Percentiles rank a stretch among this genome's conserved stretches.
Conservation (phyloP, 2,888 invertebrate genomes). For the Taenaris catops region DNA sequence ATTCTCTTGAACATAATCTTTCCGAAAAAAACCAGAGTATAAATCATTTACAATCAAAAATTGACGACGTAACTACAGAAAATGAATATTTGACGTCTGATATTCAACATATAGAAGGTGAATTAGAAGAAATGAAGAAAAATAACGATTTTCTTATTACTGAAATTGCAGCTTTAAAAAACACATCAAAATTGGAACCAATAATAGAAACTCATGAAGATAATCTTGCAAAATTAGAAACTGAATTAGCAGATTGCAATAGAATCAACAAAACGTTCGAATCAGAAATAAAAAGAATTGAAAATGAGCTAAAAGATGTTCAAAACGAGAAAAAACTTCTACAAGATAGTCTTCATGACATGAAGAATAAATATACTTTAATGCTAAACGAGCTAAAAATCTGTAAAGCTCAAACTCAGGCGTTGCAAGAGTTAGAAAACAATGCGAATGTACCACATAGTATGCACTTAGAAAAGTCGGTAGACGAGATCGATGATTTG, state of each 20-base stretch:
- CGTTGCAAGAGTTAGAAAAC: slow-evolving; percentile 70
- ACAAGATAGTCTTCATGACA: slow-evolving; percentile 70
- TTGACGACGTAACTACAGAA: slow-evolving; percentile 75
- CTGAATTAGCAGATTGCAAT: slow-evolving; percentile 82
- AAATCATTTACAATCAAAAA: slow-evolving; percentile 72
- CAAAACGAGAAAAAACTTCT: slow-evolving; percentile 60
- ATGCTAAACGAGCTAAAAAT: slow-evolving; percentile 63
- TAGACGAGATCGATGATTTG: slow-evolving; percentile 59
- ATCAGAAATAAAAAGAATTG: slow-evolving; percentile 78
- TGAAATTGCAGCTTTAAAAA: slow-evolving; percentile 82
- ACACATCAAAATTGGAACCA: slow-evolving; percentile 83
- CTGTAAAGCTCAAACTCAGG: slow-evolving; percentile 64
- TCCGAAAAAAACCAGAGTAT: slow-evolving; percentile 76
- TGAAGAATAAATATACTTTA: slow-evolving; percentile 75
- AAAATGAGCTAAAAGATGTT: slow-evolving; percentile 72
- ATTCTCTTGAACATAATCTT: slow-evolving; percentile 76
- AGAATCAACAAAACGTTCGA: slow-evolving; percentile 80
- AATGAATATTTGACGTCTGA: slow-evolving; percentile 70
- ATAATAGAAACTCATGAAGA: slow-evolving; percentile 87
- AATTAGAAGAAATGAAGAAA: slow-evolving; percentile 82
- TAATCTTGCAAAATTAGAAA: slow-evolving; percentile 81
- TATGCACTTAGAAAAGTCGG: slow-evolving; percentile 42
- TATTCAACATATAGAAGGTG: slow-evolving; percentile 78
- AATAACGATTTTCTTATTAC: slow-evolving; percentile 85
- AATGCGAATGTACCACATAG: slow-evolving; percentile 42